Evolutionary conservation across 92 coral and sea anemone species (phyloP).

Genomic region (Paragorgia papillata): DNA sequence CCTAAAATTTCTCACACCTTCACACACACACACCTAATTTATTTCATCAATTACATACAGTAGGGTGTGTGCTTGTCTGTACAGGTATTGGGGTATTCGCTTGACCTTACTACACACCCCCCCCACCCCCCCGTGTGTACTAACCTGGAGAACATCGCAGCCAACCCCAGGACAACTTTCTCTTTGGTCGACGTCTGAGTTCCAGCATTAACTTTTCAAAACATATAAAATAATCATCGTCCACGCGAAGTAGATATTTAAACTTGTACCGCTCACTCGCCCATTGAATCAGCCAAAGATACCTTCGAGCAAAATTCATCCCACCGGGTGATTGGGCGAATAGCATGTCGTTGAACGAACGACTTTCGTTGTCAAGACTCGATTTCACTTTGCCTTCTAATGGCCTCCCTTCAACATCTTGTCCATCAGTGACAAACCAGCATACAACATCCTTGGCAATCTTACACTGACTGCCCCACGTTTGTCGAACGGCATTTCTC

Average conservation of each 20-base stretch:
- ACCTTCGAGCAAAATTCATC: conserved; percentile 55
- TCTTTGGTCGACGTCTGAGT: neutral
- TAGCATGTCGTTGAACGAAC: conserved; percentile 35
- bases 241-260: conserved; percentile 50
- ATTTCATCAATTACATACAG: no score
- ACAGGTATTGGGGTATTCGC: no score
- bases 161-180: neutral
- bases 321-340: conserved; percentile 59
- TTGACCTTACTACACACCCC: no score
- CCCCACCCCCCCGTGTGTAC: no score
- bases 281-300: conserved; percentile 56
- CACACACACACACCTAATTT: no score
- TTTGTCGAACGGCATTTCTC: neutral
- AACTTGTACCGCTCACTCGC: conserved; percentile 56
- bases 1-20: no score
- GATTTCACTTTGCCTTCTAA: neutral
- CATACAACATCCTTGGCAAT: neutral
- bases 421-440: conserved; percentile 57
- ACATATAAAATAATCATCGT: conserved; percentile 70
- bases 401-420: conserved; percentile 19
- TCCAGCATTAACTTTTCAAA: conserved; percentile 11
- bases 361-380: conserved; percentile 34
- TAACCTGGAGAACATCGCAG: neutral
- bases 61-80: no score
- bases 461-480: neutral